These are phyloP conservation scores for Liodrosophila aerea DNA, from an alignment of 2,888 invertebrate genomes.

Conservation along the genomic window DNA sequence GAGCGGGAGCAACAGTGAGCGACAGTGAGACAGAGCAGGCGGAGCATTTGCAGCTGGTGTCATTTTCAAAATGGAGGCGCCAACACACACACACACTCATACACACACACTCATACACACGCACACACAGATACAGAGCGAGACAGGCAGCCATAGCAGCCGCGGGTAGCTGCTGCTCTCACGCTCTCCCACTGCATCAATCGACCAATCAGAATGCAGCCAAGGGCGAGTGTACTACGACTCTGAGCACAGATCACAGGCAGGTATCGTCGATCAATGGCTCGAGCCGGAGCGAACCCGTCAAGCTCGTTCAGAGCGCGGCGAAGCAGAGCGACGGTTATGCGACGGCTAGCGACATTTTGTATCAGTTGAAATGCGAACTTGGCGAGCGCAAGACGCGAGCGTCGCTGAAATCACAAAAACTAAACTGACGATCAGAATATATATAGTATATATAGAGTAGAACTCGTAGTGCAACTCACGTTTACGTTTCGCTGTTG, in stretches of 20 bases:
- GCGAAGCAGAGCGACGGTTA: slow-evolving; percentile 33
- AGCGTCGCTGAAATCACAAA: slow-evolving; percentile 53
- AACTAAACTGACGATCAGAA: slow-evolving; percentile 7
- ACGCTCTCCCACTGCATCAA: slow-evolving; percentile 1
- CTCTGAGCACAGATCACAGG: slow-evolving; percentile 7
- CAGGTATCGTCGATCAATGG: slow-evolving; percentile 72
- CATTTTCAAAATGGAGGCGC: slow-evolving; percentile 81
- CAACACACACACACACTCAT: slow-evolving; percentile 37
- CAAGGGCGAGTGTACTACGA: slow-evolving; percentile 38
- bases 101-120: too few relatives aligned
- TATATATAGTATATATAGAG: not conserved
- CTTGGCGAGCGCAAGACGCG: slow-evolving; percentile 71
- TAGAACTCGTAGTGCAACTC: not conserved
- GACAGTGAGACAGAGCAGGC: slow-evolving; percentile 30
- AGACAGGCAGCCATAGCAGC: slow-evolving; percentile 29
- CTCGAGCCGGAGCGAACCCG: slow-evolving; percentile 56
- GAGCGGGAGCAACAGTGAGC: slow-evolving; percentile 7
- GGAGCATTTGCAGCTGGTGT: slow-evolving; percentile 65
- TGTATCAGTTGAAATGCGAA: slow-evolving; percentile 75
- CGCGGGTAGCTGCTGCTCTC: slow-evolving; percentile 25
- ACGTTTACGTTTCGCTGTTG: slow-evolving; percentile 40
- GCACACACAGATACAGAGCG: slow-evolving; percentile 4
- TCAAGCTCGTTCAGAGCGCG: slow-evolving; percentile 60
- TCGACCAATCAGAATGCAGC: slow-evolving; percentile 35
- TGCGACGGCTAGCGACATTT: slow-evolving; percentile 52